Evolutionary conservation across 2,888 invertebrate species (phyloP).

Genomic region (Sussaba pulchella): DNA sequence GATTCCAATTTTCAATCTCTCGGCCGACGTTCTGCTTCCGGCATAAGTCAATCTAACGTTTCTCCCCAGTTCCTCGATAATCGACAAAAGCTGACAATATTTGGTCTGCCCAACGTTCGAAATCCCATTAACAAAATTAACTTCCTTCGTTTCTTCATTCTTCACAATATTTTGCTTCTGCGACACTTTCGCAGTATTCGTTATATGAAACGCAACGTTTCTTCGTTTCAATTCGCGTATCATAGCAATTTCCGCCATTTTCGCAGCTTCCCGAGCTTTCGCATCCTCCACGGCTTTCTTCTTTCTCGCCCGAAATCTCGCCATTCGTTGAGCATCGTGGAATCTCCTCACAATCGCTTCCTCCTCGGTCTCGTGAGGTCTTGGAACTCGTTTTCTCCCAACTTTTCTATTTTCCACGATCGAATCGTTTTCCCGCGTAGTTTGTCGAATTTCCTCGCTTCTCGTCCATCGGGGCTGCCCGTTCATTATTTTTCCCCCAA

Average conservation of each 20-base stretch:
- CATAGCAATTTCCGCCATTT: conserved; percentile 68
- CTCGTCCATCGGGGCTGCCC: conserved; percentile 61
- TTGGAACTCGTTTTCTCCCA: conserved; percentile 63
- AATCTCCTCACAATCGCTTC: conserved; percentile 75
- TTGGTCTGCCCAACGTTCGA: conserved; percentile 89
- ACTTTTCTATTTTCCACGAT: conserved; percentile 59
- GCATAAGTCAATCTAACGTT: conserved; percentile 98
- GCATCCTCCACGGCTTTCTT: conserved; percentile 75
- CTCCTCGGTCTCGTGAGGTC: conserved; percentile 76
- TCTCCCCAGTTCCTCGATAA: conserved; percentile 97
- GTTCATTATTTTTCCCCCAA: conserved; percentile 57
- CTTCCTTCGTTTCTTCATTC: conserved; percentile 5
- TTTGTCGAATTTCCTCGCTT: conserved; percentile 55
- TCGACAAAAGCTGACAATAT: conserved; percentile 95
- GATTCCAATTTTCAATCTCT: conserved; percentile 96
- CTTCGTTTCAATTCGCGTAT: conserved; percentile 68
- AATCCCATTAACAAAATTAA: conserved; percentile 41
- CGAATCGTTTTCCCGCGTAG: conserved; percentile 32
- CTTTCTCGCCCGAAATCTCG: conserved; percentile 75
- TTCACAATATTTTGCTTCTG: conserved; percentile 20
- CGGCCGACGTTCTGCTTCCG: conserved; percentile 96
- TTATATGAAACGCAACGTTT: conserved; percentile 69
- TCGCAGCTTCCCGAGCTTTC: conserved; percentile 67
- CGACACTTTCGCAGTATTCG: conserved; percentile 39
- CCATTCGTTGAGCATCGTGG: conserved; percentile 79